A percentile compares a stretch with the other conserved stretches of the same genome.
These are phyloP conservation scores for Varanus komodoensis DNA, from an alignment of 2,113 vertebrate species.

Conservation along the genomic window DNA sequence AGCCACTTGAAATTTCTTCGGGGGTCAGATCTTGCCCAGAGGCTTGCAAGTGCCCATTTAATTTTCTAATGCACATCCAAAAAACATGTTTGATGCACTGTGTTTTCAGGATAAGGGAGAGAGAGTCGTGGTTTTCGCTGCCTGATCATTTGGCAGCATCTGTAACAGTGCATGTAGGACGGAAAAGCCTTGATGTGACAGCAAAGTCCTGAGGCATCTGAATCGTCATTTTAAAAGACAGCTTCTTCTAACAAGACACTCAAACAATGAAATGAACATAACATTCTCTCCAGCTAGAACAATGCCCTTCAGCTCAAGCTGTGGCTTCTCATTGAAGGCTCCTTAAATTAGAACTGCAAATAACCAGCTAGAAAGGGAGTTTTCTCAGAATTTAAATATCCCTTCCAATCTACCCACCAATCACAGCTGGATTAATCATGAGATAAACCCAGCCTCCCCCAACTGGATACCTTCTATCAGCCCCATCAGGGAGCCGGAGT, in stretches of 20 bases:
- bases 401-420: conserved; percentile 26
- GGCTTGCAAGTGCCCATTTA: not conserved
- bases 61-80: not conserved
- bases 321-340: conserved; percentile 76
- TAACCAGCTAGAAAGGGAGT: conserved; percentile 61
- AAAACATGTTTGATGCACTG: not conserved
- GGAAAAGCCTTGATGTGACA: conserved; percentile 77
- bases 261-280: conserved; percentile 78
- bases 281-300: conserved; percentile 74
- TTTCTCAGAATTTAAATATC: not conserved
- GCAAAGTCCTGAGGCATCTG: conserved; percentile 68
- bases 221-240: conserved; percentile 72
- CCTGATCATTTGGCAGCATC: conserved; percentile 51
- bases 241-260: conserved; percentile 73
- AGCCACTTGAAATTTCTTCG: not conserved
- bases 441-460: not conserved
- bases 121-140: conserved; percentile 67
- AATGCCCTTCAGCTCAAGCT: conserved; percentile 75
- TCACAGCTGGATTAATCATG: not conserved
- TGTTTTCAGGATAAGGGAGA: conserved; percentile 40
- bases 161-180: conserved; percentile 59
- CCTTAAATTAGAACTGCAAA: conserved; percentile 80
- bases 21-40: not conserved
- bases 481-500: not conserved
- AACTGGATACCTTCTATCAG: not conserved